phyloP scores from a whole-genome alignment of 2,888 invertebrate genomes.

The Polydrusus cervinus region DNA sequence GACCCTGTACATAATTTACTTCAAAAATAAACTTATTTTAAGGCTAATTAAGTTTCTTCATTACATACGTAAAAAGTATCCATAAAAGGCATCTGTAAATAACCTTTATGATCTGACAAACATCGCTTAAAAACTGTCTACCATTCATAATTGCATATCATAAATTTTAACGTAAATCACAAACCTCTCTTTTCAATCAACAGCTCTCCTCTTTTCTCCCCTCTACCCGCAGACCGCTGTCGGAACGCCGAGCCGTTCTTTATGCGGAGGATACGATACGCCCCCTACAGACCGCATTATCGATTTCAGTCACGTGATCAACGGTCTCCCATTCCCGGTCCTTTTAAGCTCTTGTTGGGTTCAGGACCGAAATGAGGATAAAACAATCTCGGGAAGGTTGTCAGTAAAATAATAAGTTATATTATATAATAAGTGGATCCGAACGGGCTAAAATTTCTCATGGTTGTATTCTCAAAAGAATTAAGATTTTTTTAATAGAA shows the following conservation, averaged over 20 bases:
- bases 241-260: constrained; percentile 34
- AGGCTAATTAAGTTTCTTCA: no score
- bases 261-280: constrained; percentile 42
- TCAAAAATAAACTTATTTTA: not conserved
- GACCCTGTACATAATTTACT: no score
- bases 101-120: constrained; percentile 28
- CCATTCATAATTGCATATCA: constrained; percentile 39
- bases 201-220: constrained; percentile 18
- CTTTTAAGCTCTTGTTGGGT: constrained; percentile 11
- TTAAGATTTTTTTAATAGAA: no score
- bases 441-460: no score
- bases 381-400: not conserved
- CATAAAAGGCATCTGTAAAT: constrained; percentile 9
- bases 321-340: constrained; percentile 40
- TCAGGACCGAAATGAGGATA: constrained; percentile 32
- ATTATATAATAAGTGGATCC: no score
- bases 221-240: constrained; percentile 15
- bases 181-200: constrained; percentile 36
- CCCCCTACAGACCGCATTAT: constrained; percentile 65
- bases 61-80: not conserved
- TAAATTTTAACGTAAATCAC: constrained; percentile 36
- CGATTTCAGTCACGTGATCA: constrained; percentile 63
- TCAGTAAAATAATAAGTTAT: no score
- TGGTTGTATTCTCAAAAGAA: no score
- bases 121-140: constrained; percentile 26